Percentiles rank a stretch among this genome's conserved stretches.
Conservation (phyloP, 2,888 invertebrate species). For the Tineola bisselliella region DNA sequence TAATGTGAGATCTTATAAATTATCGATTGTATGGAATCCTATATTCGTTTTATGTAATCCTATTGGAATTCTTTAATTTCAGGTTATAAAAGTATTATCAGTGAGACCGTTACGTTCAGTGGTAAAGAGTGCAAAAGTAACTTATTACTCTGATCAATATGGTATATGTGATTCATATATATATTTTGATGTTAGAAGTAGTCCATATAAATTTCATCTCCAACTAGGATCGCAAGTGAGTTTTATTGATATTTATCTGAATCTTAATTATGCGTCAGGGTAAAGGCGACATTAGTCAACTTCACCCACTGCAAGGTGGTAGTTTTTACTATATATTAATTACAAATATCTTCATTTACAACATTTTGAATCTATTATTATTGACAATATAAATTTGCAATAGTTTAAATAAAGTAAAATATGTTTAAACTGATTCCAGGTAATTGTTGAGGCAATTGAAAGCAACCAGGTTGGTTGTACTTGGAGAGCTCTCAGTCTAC, state of each 20-base stretch:
- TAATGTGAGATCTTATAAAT: slow-evolving; percentile 39
- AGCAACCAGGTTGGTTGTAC: slow-evolving; percentile 70
- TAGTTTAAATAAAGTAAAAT: too few species aligned
- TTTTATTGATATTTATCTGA: slow-evolving; percentile 15
- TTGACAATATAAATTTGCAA: too few species aligned
- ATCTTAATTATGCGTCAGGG: too few species aligned
- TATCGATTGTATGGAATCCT: not conserved
- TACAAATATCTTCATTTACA: too few species aligned
- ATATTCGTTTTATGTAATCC: too few species aligned
- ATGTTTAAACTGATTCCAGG: too few species aligned
- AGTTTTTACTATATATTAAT: too few species aligned
- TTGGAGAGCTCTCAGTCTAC: slow-evolving; percentile 66
- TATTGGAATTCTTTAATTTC: slow-evolving; percentile 26
- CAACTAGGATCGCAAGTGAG: slow-evolving; percentile 68
- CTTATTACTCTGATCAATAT: slow-evolving; percentile 42
- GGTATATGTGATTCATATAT: slow-evolving; percentile 70
- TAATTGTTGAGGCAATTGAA: slow-evolving; percentile 75
- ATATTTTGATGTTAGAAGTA: slow-evolving; percentile 66
- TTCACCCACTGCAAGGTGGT: too few species aligned
- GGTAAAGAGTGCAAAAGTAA: slow-evolving; percentile 58
- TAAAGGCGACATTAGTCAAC: too few species aligned
- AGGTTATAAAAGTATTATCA: slow-evolving; percentile 70
- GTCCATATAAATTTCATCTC: slow-evolving; percentile 53
- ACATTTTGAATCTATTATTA: too few species aligned
- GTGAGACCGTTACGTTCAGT: slow-evolving; percentile 70